phyloP scores from a whole-genome alignment of 2,888 invertebrate species.

The Campoplex capitator region DNA sequence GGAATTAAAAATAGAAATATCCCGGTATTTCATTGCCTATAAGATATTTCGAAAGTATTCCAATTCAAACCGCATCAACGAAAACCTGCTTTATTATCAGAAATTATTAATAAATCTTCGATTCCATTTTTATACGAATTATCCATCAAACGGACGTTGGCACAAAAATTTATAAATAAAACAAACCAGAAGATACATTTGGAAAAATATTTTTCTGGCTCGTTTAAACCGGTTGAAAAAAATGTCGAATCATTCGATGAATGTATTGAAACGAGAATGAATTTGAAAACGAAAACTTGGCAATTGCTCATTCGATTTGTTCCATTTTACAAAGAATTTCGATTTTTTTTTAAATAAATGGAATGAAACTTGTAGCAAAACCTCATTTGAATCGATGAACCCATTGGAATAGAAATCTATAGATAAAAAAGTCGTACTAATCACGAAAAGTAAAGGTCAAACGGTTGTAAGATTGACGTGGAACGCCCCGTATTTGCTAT shows the following conservation, averaged over 20 bases:
- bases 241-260: not conserved
- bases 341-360: not conserved
- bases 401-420: not conserved
- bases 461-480: not conserved
- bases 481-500: conserved; percentile 6
- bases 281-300: no score
- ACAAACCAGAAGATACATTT: not conserved
- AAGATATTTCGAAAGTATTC: not conserved
- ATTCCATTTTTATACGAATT: no score
- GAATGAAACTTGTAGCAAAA: not conserved
- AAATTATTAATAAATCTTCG: no score
- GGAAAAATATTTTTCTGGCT: not conserved
- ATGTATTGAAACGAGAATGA: not conserved
- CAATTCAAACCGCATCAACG: not conserved
- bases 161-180: not conserved
- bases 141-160: not conserved
- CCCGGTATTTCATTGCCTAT: not conserved
- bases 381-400: no score
- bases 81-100: not conserved
- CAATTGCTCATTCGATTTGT: no score
- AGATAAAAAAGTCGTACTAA: not conserved
- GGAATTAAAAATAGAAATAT: not conserved
- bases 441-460: not conserved
- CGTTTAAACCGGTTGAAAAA: not conserved
- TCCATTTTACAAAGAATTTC: not conserved